phyloP scores from a whole-genome alignment of 2,113 vertebrate genomes.

The Trematomus loennbergii region DNA sequence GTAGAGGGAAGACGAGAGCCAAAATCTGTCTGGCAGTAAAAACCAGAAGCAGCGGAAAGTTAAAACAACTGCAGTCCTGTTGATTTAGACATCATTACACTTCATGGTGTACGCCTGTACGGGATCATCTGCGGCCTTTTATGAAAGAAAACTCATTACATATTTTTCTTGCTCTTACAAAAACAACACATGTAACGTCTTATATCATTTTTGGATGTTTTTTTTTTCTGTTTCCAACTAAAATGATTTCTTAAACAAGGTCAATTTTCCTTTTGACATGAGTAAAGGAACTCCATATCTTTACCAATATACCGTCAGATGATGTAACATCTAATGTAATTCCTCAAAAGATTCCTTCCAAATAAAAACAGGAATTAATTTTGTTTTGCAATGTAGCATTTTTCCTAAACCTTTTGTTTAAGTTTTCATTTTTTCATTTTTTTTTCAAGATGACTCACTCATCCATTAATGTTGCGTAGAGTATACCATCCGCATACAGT shows the following conservation, averaged over 20 bases:
- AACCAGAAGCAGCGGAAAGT: conserved; percentile 89
- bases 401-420: neutral
- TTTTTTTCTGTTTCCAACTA: neutral
- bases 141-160: conserved; percentile 2
- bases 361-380: neutral
- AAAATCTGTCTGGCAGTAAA: conserved; percentile 88
- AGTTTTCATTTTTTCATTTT: neutral
- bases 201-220: neutral
- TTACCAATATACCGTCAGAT: neutral
- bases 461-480: no score
- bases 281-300: neutral
- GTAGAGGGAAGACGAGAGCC: conserved; percentile 87
- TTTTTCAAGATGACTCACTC: neutral
- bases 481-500: no score
- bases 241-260: neutral
- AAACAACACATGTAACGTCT: neutral
- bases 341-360: neutral
- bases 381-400: neutral
- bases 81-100: conserved; percentile 88
- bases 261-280: neutral
- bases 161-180: neutral
- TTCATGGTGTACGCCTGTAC: conserved; percentile 57
- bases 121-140: conserved; percentile 31
- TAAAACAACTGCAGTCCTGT: conserved; percentile 85
- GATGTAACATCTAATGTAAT: neutral